Base-by-base conservation (phyloP, 2,888 invertebrate species). In the Gastracanthus pulcherrimus region DNA sequence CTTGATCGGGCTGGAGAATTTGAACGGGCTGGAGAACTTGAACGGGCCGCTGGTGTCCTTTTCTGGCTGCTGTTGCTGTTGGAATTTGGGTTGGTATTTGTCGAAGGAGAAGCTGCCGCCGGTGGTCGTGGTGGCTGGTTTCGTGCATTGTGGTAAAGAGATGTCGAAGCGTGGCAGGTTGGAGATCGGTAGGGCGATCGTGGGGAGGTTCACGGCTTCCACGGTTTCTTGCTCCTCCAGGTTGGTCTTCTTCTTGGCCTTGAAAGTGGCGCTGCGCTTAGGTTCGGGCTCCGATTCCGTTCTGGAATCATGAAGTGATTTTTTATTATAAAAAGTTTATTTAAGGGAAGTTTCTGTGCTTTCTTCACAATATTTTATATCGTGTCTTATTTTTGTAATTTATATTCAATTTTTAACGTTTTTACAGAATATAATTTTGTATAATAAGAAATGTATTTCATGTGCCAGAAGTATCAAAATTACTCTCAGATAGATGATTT, bases 101-200 rank as follows among this genome's bases (percentile, higher is more conserved):
- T 83, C 83, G 26, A 34, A 26, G 11, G 60, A 62, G 11, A 11
- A 9, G n/a, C 26, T 41, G n/a, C n/a, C n/a, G n/a, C n/a, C n/a
- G n/a, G n/a, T n/a, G n/a, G n/a, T n/a, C n/a, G n/a, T n/a, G n/a
- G n/a, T n/a, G 2, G 72, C 79, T 38, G 84, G 62, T 70, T 88
- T 86, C 67, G 88, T 84, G 41, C 88, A 88, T 26, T 89, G 88
- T 29, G 92, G 91, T 82, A 92, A 86, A 36, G 91, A 88, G 81
- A 94, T 92, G 86, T 93, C 93, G 85, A 94, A 94, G 83, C 92
- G 93, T 2, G 94, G 94, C 86, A 94, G 90, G 70, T 92, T 93
- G n/a, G 93, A 92, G 72, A 94, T 93, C 19, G 94, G 94, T 80
- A 94, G 89, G 62, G 93, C 89, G 84, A 93, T 91, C 77, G 92